phyloP scores from a whole-genome alignment of 2,113 vertebrate species.

The Mugil cephalus region DNA sequence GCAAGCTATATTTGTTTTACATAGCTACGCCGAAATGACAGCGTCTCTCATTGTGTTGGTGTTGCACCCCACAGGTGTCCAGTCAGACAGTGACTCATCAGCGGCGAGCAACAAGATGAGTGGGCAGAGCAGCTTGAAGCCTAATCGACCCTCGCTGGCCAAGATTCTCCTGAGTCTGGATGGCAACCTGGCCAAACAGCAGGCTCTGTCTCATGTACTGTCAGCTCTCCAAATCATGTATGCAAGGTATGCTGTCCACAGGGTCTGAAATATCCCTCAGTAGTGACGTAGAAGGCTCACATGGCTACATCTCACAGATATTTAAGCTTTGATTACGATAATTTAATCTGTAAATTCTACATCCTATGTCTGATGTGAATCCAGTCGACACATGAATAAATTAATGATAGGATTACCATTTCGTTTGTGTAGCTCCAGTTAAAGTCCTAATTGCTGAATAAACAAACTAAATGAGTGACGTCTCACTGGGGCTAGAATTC shows the following conservation, averaged over 20 bases:
- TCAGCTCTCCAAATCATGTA: slow-evolving; percentile 96
- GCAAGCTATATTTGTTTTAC: not conserved
- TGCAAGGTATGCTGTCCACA: slow-evolving; percentile 87
- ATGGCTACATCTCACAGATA: not conserved
- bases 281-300: not conserved
- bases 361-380: not conserved
- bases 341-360: not conserved
- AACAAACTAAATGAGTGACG: not conserved
- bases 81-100: slow-evolving; percentile 93
- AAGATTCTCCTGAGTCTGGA: slow-evolving; percentile 97
- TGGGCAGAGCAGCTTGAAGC: slow-evolving; percentile 88
- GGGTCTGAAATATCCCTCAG: too few species aligned
- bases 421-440: slow-evolving; percentile 1
- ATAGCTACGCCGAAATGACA: not conserved
- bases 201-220: slow-evolving; percentile 94
- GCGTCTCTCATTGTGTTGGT: slow-evolving; percentile 32
- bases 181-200: slow-evolving; percentile 95
- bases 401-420: not conserved
- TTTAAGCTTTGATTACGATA: not conserved
- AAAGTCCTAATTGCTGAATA: not conserved
- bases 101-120: slow-evolving; percentile 92
- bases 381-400: not conserved
- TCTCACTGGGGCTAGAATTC: not conserved
- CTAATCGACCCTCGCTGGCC: slow-evolving; percentile 94
- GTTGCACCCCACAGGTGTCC: slow-evolving; percentile 87